Base-by-base conservation (phyloP, 1,140 invertebrate genomes). In the Campoletis sonorensis region DNA sequence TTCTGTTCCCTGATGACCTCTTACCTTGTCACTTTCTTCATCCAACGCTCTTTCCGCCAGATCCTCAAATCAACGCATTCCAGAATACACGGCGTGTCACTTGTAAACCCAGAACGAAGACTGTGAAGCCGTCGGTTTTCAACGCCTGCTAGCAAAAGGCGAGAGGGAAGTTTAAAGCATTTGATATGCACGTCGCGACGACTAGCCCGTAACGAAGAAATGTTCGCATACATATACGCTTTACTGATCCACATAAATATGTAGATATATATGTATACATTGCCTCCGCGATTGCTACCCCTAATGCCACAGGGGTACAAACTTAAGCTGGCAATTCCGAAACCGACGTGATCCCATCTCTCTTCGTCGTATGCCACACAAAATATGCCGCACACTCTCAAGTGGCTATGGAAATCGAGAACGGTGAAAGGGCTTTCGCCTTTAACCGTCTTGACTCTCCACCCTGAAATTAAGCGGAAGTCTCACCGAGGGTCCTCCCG, bases 251-350 rank as follows among this genome's bases (percentile, higher is more conserved):
- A 33, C 30, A 33, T 33, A 51, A 16, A 51, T 51, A 10, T 51
- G 18, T 10, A 51, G 4, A 51, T 13, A 18, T 51, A 51, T 51
- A 51, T 51, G 10, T 51, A 51, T 51, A 51, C 10, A 2, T 3
- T 61, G 18, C 18, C n/a, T 67, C 10, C 0, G 64, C 27, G 64
- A 10, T 23, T 67, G 64, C 64, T 67, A 26, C 64, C 27, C 64
- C 26, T 67, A 26, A 67, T 40, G 30, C 30, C 37, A 71, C 33
- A n/a, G 68, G 68, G 71, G 40, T 73, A 45, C 64, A 67, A 30
- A 61, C 85, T 87, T 87, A 87, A 87, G 87, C 85, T 81, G 73
- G 85, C 85, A 85, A 85, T 87, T 87, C 79, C 81, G 71, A 79
- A 45, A 76, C 82, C 70, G 68, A 73, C 71, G 45, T 51, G 45